Base-by-base conservation (phyloP, 2,113 vertebrate genomes). In the Ptilorrhoa leucosticta region DNA sequence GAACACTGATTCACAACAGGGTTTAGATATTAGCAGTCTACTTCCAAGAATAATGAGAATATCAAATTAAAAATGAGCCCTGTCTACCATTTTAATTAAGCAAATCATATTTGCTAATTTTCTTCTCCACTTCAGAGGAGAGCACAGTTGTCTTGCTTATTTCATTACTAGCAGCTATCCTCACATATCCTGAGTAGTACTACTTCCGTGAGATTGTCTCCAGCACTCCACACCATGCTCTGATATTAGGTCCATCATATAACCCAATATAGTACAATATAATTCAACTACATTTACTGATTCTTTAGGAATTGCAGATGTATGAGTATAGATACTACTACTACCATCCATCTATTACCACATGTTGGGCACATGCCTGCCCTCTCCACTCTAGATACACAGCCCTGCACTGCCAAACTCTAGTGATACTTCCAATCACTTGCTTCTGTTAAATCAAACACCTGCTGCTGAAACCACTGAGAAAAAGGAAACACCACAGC, bases 361-460 rank as follows among this genome's bases (percentile, higher is more conserved):
- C 3, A 16, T 15, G 1, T 3, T 0, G 0, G 31, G 12, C 16
- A 21, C 5, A 2, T 1, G 1, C 23, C 24, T 69, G 27, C 40
- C 14, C 22, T 84, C 28, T 66, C 31, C 45, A 8, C 35, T 73
- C 60, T 0, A 56, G 18, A 56, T 17, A 33, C 28, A 35, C 17
- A 80, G 44, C 9, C 27, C n/a, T 63, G 57, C 37, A 19, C 9
- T 72, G n/a, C 5, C 19, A 53, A 70, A 66, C 11, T 44, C 16
- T 2, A 48, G 11, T 12, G 44, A 44, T n/a, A 13, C 11, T 73
- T 85, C 31, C 24, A 40, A 6, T 58, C 47, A 20, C 23, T 81
- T 90, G 22, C 19, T 48, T 57, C 2, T 76, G 20, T 84, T 42
- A 54, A 66, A 57, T 15, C 24, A 54, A 35, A 82, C 10, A 18